Conservation (phyloP, 2,797 vertebrate species). For the Denticeps clupeoides region DNA sequence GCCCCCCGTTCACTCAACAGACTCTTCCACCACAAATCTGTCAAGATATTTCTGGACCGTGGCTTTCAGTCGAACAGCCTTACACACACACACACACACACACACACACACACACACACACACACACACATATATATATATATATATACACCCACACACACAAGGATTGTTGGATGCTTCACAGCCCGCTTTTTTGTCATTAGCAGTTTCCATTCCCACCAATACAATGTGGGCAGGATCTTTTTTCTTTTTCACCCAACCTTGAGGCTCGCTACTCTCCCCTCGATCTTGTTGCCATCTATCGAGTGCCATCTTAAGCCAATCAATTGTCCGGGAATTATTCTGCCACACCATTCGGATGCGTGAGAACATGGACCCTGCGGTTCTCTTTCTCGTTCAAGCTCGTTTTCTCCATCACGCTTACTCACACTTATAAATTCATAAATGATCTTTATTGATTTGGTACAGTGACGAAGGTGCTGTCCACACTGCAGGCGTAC, state of each 20-base stretch:
- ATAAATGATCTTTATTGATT: too few relatives aligned
- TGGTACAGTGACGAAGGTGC: too few relatives aligned
- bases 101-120: too few relatives aligned
- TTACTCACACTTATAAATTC: too few relatives aligned
- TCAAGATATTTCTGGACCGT: conserved; percentile 63
- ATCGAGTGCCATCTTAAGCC: conserved; percentile 41
- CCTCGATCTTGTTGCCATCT: conserved; percentile 25
- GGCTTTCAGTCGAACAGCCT: too few relatives aligned
- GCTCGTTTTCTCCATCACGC: too few relatives aligned
- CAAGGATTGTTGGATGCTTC: too few relatives aligned
- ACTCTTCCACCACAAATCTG: conserved; percentile 58
- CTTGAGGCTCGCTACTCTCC: conserved; percentile 25
- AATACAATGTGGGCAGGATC: conserved; percentile 33
- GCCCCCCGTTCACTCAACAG: conserved; percentile 52
- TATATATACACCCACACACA: too few relatives aligned
- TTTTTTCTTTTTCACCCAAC: conserved; percentile 38
- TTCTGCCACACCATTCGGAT: conserved; percentile 31
- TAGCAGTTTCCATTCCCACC: conserved; percentile 26
- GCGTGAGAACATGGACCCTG: conserved; percentile 8
- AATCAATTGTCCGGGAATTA: conserved; percentile 39
- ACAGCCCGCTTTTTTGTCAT: conserved; percentile 38
- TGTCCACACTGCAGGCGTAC: too few relatives aligned
- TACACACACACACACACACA: too few relatives aligned
- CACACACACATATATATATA: too few relatives aligned
- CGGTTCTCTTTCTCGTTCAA: conserved; percentile 13